Percentiles rank a stretch among this genome's conserved stretches.
Conservation (phyloP, 2,797 vertebrate species). For the Lophius americanus region DNA sequence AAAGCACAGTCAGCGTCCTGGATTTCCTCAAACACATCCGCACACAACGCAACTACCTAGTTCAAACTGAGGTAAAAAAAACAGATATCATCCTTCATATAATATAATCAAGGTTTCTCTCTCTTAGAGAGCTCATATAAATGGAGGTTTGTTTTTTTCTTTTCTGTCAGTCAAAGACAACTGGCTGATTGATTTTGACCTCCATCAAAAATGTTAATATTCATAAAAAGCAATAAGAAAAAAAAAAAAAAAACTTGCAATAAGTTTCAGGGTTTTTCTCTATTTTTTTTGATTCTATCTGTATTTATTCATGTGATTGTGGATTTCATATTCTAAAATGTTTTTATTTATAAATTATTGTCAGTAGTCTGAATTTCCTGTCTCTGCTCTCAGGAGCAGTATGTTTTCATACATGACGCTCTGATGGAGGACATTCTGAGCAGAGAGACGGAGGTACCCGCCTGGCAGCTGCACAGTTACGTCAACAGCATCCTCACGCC, state of each 20-base stretch:
- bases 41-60: conserved; percentile 99
- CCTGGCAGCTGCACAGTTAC: conserved; percentile 93
- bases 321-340: neutral
- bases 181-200: conserved; percentile 5
- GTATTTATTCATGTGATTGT: neutral
- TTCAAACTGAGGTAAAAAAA: conserved; percentile 95
- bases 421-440: conserved; percentile 96
- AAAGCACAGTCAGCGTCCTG: conserved; percentile 96
- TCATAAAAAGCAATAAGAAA: no score
- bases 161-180: conserved; percentile 2
- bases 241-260: no score
- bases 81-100: neutral
- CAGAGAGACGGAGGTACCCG: conserved; percentile 94
- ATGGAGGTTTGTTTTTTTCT: neutral
- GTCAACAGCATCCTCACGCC: conserved; percentile 95
- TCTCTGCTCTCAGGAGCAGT: conserved; percentile 88
- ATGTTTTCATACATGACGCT: conserved; percentile 98
- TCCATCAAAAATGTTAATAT: neutral
- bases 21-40: conserved; percentile 99
- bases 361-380: neutral
- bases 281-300: neutral
- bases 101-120: conserved; percentile 16
- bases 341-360: neutral
- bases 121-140: no score
- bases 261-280: neutral